Evolutionary conservation across 2,113 vertebrate species (phyloP).

Genomic region (Proteles cristata): DNA sequence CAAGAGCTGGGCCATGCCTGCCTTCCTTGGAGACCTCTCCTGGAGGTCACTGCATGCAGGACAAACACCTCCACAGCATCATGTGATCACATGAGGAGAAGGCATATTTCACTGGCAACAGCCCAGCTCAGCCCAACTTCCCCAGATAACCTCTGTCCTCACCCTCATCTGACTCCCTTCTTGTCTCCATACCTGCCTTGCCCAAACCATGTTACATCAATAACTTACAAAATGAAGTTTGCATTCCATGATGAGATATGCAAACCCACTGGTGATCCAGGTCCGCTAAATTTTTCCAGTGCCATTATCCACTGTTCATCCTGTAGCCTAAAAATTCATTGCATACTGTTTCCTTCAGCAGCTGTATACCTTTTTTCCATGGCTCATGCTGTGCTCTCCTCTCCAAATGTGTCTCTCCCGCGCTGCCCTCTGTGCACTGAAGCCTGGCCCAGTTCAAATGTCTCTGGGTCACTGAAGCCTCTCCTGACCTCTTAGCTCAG

Average conservation of each 20-base stretch:
- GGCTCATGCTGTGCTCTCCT: neutral
- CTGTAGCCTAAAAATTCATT: neutral
- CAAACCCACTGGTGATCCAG: too few species aligned
- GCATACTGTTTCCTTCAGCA: accelerated
- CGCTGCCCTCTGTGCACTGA: too few species aligned
- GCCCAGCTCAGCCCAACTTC: neutral
- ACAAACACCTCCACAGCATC: neutral
- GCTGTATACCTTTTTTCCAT: neutral
- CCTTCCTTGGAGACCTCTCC: neutral
- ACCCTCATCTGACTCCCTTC: neutral
- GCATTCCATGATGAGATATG: too few species aligned
- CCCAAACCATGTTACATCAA: neutral
- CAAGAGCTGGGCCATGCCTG: neutral
- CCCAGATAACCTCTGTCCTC: neutral
- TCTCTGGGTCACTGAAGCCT: neutral
- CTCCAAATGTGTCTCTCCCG: neutral
- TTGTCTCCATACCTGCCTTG: too few species aligned
- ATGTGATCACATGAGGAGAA: neutral
- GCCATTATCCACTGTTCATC: neutral
- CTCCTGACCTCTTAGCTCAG: neutral
- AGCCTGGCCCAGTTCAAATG: neutral
- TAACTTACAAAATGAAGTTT: neutral
- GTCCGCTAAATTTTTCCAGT: neutral
- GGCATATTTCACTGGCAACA: accelerated
- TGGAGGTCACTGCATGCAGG: neutral